These are phyloP conservation scores for Diploptera punctata DNA, from an alignment of 2,888 invertebrate species.

Conservation along the genomic window DNA sequence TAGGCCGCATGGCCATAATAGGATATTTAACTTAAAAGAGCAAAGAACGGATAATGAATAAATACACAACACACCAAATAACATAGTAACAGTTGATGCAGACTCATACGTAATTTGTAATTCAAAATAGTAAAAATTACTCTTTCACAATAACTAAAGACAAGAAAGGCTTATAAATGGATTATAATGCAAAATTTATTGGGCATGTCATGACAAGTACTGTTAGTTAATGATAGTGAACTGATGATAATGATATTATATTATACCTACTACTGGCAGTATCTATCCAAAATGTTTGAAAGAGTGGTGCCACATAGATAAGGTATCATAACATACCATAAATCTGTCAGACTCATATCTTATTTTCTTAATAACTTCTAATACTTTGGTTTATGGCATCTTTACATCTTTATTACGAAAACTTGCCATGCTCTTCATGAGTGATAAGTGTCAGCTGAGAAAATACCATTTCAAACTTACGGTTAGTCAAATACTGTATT, in stretches of 20 bases:
- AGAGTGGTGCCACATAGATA: background rate
- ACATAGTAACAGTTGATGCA: too few relatives aligned
- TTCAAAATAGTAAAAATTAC: too few relatives aligned
- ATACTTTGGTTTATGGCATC: background rate
- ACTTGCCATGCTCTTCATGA: background rate
- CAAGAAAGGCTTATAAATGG: too few relatives aligned
- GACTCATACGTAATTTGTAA: too few relatives aligned
- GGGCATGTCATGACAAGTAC: too few relatives aligned
- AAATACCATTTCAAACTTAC: too few relatives aligned
- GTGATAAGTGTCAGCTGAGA: background rate
- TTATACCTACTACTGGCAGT: background rate
- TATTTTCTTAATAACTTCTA: background rate
- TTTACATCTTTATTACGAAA: background rate
- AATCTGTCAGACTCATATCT: background rate
- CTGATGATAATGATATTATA: background rate
- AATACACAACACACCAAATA: too few relatives aligned
- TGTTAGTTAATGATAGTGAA: conserved; percentile 9
- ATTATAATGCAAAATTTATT: background rate
- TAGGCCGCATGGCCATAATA: too few relatives aligned
- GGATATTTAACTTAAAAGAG: too few relatives aligned
- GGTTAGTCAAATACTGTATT: too few relatives aligned
- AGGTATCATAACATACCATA: background rate
- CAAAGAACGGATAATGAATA: too few relatives aligned
- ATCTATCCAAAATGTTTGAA: conserved; percentile 8
- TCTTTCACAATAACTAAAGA: background rate